These are phyloP conservation scores for Drosophila basisetae DNA, from an alignment of 2,888 invertebrate species.

Conservation along the genomic window DNA sequence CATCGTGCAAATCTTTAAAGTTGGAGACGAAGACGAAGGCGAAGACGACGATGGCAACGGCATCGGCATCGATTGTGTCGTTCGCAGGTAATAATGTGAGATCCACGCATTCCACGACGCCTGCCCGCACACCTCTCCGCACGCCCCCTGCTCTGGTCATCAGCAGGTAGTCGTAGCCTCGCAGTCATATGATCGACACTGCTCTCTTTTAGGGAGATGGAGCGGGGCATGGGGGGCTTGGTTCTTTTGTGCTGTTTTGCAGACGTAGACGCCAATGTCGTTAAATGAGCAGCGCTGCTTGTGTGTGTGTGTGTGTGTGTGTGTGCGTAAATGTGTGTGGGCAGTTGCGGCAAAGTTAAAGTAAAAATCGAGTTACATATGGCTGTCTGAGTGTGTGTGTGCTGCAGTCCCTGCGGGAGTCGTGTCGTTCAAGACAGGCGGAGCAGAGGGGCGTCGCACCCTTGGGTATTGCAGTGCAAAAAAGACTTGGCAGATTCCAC, in stretches of 20 bases:
- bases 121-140: constrained; percentile 26
- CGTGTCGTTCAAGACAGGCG: constrained; percentile 32
- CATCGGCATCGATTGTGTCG: constrained; percentile 78
- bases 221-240: constrained; percentile 48
- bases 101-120: constrained; percentile 77
- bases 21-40: constrained; percentile 15
- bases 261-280: constrained; percentile 81
- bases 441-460: constrained; percentile 52
- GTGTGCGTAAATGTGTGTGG: constrained; percentile 50
- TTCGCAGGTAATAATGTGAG: constrained; percentile 81
- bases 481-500: constrained; percentile 39
- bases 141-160: constrained; percentile 32
- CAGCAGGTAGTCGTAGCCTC: constrained; percentile 72
- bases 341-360: constrained; percentile 76
- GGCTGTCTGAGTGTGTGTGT: constrained; percentile 17
- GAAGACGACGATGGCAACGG: constrained; percentile 40
- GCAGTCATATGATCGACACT: constrained; percentile 73
- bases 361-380: constrained; percentile 69
- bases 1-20: constrained; percentile 63
- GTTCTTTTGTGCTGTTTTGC: constrained; percentile 77
- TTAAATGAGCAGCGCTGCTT: constrained; percentile 68
- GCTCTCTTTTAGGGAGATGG: constrained; percentile 38
- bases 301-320: constrained; percentile 22
- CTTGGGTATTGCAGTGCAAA: constrained; percentile 48
- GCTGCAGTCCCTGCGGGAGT: constrained; percentile 71